Evolutionary conservation across 2,113 vertebrate species (phyloP).

Genomic region (Calyptommatus sinebrachiatus): DNA sequence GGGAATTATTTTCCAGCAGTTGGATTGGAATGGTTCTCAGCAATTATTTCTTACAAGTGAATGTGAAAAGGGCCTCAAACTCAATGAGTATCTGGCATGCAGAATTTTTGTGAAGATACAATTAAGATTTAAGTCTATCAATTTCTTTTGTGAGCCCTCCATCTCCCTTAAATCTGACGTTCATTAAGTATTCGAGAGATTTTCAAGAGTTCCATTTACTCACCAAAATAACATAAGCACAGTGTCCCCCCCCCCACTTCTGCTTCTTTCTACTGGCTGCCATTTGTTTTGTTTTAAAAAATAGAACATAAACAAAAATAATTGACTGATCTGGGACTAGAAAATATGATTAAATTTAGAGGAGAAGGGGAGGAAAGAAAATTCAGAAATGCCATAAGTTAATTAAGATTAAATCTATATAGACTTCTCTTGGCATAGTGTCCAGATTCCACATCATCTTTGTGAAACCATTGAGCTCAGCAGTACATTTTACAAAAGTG

Average conservation of each 20-base stretch:
- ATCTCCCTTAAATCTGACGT: background rate
- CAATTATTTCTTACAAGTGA: too few relatives aligned
- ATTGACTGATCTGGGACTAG: slow-evolving; percentile 19
- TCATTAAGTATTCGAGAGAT: background rate
- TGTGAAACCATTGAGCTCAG: background rate
- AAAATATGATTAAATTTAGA: background rate
- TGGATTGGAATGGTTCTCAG: too few relatives aligned
- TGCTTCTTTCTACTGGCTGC: background rate
- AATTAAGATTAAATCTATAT: slow-evolving; percentile 21
- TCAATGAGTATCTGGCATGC: background rate
- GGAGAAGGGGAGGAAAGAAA: background rate
- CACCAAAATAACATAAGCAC: background rate
- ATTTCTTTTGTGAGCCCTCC: background rate
- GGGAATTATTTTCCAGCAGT: too few relatives aligned
- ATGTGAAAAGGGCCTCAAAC: too few relatives aligned
- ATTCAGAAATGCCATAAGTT: background rate
- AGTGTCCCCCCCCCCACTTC: too few relatives aligned
- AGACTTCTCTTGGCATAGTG: background rate
- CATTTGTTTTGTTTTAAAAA: background rate
- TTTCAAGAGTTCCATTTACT: background rate
- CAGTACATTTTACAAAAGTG: background rate
- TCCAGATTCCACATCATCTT: background rate
- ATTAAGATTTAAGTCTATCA: background rate
- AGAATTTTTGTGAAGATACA: background rate
- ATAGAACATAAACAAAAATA: slow-evolving; percentile 17